Base-by-base conservation (phyloP, 2,888 invertebrate species). In the Pantelozetes paolii region DNA sequence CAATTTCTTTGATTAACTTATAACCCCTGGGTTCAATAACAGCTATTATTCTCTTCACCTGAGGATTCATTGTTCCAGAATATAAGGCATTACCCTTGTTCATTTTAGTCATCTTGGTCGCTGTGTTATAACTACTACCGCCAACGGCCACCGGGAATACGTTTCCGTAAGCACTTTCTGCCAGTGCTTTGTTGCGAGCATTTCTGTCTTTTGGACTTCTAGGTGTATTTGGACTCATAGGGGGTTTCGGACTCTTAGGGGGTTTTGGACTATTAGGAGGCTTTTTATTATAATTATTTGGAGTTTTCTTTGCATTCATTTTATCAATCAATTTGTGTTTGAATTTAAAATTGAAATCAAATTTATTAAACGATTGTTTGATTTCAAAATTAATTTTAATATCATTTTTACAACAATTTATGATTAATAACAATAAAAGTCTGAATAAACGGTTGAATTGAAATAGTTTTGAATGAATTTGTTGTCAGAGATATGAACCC, bases 1-100 rank as follows among this genome's bases (percentile, higher is more conserved):
- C 62, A 32, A 62, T 62, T 20, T 62, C 62, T 62, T 28, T 20
- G n/a, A 62, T 32, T 26, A 62, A 20, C 20, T 62, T 62, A 62
- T 62, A 62, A 20, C 36, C 30, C 13, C n/a, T 62, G 18, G 62
- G 32, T 9, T 62, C 62, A 62, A 62, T 62, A 1, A 62, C 62
- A n/a, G 62, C 32, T 32, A 18, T 62, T 2, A 62, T 62, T 62
- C 32, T 62, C 32, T 32, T 30, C 5, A 62, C 20, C 36, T 62
- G 18, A 18, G 62, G 62, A 11, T 30, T 62, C 5, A 62, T 3
- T 62, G 30, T 32, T 62, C 62, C 62, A 2, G 30, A 32, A 62
- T 15, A 62, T 32, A 18, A 32, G 3, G 30, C 5, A 18, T 62
- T 62, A 15, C 50, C 20, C 5, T 62, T 59, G 28, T 28, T 28